phyloP scores from a whole-genome alignment of 2,888 invertebrate genomes.

The Eupithecia tripunctaria region DNA sequence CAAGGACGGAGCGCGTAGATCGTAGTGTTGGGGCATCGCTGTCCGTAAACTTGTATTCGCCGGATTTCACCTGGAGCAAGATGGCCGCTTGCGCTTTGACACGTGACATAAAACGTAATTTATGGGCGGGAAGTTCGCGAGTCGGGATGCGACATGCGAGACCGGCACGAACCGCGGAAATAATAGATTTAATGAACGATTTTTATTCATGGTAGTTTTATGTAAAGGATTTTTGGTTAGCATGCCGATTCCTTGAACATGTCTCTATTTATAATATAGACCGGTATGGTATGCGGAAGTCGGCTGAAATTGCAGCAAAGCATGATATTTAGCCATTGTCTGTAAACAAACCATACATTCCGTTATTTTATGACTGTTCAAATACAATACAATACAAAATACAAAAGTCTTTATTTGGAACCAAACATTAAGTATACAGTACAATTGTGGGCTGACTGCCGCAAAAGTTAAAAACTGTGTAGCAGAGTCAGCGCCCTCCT shows the following conservation, averaged over 20 bases:
- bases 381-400: no score
- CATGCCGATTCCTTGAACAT: slow-evolving; percentile 34
- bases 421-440: no score
- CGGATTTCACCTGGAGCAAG: slow-evolving; percentile 67
- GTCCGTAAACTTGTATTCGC: slow-evolving; percentile 57
- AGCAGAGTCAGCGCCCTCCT: no score
- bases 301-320: slow-evolving; percentile 5
- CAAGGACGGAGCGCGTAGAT: slow-evolving; percentile 58
- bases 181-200: slow-evolving; percentile 69
- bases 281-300: slow-evolving; percentile 19
- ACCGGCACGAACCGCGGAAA: slow-evolving; percentile 77
- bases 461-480: no score
- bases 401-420: no score
- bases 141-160: slow-evolving; percentile 78
- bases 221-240: slow-evolving; percentile 57
- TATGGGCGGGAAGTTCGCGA: slow-evolving; percentile 79
- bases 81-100: slow-evolving; percentile 73
- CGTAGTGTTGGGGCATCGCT: slow-evolving; percentile 48
- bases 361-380: background rate
- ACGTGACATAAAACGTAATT: slow-evolving; percentile 81
- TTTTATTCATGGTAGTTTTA: slow-evolving; percentile 78
- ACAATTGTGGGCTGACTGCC: no score
- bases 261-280: slow-evolving; percentile 25
- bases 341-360: slow-evolving; percentile 16
- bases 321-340: slow-evolving; percentile 9